A percentile compares a stretch with the other conserved stretches of the same genome.
Conservation (phyloP, 2,113 vertebrate species). For the Stictonetta naevosa region DNA sequence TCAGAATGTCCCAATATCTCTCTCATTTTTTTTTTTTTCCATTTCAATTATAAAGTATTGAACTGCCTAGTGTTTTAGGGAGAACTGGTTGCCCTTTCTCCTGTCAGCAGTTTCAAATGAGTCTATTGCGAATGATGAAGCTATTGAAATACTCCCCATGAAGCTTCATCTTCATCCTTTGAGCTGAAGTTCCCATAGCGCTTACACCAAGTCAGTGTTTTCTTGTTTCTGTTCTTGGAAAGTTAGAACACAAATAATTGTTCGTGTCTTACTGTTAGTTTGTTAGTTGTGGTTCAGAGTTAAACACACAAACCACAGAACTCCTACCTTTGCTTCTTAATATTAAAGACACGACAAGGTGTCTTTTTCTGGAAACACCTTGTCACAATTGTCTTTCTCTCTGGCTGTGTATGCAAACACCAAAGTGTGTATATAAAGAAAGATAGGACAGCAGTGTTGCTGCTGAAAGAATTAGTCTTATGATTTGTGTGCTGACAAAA, state of each 20-base stretch:
- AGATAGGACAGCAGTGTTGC: background rate
- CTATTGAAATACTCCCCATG: background rate
- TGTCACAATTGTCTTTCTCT: background rate
- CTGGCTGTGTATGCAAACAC: background rate
- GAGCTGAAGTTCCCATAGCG: background rate
- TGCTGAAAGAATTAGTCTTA: background rate
- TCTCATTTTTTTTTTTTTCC: fast-evolving
- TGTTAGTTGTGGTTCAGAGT: background rate
- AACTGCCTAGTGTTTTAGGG: background rate
- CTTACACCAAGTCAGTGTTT: background rate
- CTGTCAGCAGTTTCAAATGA: background rate
- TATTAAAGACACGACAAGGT: background rate
- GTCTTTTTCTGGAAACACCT: background rate
- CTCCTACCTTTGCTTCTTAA: background rate
- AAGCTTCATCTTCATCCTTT: background rate
- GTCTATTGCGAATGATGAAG: background rate
- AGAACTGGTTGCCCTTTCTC: background rate
- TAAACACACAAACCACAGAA: background rate
- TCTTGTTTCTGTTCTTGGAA: background rate
- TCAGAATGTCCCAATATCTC: background rate
- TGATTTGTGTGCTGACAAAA: background rate
- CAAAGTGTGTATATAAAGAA: background rate
- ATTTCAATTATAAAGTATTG: background rate
- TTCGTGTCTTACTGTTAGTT: background rate
- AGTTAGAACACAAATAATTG: background rate